Conservation (phyloP, 2,888 invertebrate species). For the Tachina lurida region DNA sequence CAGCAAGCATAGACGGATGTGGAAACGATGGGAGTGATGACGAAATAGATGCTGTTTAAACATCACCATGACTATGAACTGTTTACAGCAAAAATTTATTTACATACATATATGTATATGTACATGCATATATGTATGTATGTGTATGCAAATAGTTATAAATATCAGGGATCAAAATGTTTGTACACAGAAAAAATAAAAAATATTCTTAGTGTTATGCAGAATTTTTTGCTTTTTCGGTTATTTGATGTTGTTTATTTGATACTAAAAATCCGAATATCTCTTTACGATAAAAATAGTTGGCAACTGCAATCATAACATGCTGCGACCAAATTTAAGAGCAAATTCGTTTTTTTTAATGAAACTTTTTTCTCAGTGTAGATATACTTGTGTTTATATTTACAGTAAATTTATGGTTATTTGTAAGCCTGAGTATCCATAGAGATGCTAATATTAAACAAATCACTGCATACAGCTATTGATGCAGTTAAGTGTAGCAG, state of each 20-base stretch:
- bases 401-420: not conserved
- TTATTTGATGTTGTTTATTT: too few relatives aligned
- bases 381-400: not conserved
- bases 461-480: slow-evolving; percentile 8
- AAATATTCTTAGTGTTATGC: not conserved
- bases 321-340: too few relatives aligned
- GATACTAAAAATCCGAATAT: too few relatives aligned
- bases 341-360: too few relatives aligned
- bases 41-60: slow-evolving; percentile 14
- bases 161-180: not conserved
- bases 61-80: slow-evolving; percentile 9
- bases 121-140: not conserved
- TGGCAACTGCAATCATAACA: too few relatives aligned
- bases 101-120: not conserved
- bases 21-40: not conserved
- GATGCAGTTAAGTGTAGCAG: slow-evolving; percentile 6
- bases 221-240: not conserved
- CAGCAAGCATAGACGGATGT: not conserved
- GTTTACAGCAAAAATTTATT: not conserved
- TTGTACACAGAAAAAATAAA: not conserved
- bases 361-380: too few relatives aligned
- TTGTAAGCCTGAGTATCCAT: not conserved
- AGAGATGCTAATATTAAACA: slow-evolving; percentile 2
- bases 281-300: too few relatives aligned
- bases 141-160: not conserved